phyloP scores from a whole-genome alignment of 2,888 invertebrate species.

The Eilema sororculum region DNA sequence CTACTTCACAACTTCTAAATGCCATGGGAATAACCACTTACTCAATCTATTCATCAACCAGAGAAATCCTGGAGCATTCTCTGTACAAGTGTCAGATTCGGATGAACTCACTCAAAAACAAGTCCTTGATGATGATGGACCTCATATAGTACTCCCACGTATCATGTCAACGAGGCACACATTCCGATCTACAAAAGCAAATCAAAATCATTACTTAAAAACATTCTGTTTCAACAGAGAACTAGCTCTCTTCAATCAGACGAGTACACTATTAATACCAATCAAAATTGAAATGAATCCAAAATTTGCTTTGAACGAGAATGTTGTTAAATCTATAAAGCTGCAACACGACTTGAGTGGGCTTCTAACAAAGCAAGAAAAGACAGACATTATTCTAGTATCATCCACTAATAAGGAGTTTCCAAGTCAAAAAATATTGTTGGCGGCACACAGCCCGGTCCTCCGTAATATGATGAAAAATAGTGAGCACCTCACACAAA shows the following conservation, averaged over 20 bases:
- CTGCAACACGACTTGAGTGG: constrained; percentile 63
- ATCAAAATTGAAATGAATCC: constrained; percentile 61
- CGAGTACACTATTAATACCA: constrained; percentile 65
- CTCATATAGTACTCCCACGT: constrained; percentile 43
- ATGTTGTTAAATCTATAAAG: constrained; percentile 66
- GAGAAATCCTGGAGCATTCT: constrained; percentile 62
- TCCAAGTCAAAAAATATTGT: constrained; percentile 68
- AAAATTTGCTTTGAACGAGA: constrained; percentile 57
- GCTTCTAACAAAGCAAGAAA: constrained; percentile 59
- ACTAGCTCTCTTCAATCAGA: constrained; percentile 45
- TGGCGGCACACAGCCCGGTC: constrained; percentile 71
- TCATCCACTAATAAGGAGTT: constrained; percentile 64
- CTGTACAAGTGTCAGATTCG: constrained; percentile 63
- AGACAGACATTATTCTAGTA: constrained; percentile 67
- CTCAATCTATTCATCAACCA: constrained; percentile 74
- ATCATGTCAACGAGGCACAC: constrained; percentile 51
- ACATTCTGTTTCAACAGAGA: constrained; percentile 63
- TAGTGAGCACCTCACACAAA: constrained; percentile 45
- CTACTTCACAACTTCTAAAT: constrained; percentile 64
- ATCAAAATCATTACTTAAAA: constrained; percentile 68
- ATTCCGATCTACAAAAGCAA: constrained; percentile 58
- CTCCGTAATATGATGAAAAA: constrained; percentile 64
- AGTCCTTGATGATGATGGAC: constrained; percentile 33
- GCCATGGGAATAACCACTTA: constrained; percentile 64
- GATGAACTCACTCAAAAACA: constrained; percentile 45